phyloP scores from a whole-genome alignment of 2,888 invertebrate genomes.

The Eristalis pertinax region DNA sequence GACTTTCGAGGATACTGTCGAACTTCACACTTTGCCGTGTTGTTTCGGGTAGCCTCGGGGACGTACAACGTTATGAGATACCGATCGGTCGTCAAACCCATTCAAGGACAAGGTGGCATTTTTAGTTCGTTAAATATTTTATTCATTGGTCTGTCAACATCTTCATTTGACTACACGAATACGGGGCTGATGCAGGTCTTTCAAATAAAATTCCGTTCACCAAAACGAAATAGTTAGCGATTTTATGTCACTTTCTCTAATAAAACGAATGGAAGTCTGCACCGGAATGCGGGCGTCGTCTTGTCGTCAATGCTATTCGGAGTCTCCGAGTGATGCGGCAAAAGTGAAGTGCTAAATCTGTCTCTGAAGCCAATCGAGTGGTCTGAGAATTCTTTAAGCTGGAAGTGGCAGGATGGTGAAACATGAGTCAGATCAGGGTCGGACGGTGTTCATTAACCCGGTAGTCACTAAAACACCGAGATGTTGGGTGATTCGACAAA shows the following conservation, averaged over 20 bases:
- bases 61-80: not conserved
- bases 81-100: not conserved
- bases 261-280: not conserved
- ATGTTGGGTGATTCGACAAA: too few relatives aligned
- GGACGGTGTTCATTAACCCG: too few relatives aligned
- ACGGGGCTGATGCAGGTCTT: not conserved
- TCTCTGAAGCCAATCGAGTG: too few relatives aligned
- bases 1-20: too few relatives aligned
- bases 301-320: not conserved
- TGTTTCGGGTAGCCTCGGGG: not conserved
- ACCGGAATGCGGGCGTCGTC: not conserved
- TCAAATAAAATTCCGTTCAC: not conserved
- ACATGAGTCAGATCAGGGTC: too few relatives aligned
- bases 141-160: not conserved
- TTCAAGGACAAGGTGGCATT: not conserved
- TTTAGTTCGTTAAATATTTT: not conserved
- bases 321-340: not conserved
- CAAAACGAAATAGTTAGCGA: not conserved
- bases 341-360: not conserved
- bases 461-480: too few relatives aligned
- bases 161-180: not conserved
- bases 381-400: too few relatives aligned
- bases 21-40: too few relatives aligned
- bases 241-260: not conserved
- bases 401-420: too few relatives aligned